Percentiles rank a stretch among this genome's conserved stretches.
These are phyloP conservation scores for Atherix ibis DNA, from an alignment of 2,888 invertebrate species.

Conservation along the genomic window DNA sequence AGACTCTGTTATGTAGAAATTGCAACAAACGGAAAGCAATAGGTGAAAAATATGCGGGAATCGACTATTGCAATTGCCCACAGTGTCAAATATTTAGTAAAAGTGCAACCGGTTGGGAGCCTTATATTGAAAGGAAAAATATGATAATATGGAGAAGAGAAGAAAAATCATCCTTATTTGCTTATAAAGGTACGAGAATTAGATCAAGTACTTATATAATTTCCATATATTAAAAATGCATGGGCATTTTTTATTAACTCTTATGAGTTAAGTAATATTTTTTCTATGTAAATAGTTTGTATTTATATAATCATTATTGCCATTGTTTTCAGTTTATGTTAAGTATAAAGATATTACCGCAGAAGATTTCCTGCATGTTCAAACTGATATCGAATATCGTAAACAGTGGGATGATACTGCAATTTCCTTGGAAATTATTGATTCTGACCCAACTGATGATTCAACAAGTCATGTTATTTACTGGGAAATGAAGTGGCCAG, in stretches of 20 bases:
- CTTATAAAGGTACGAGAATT: slow-evolving; percentile 52
- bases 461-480: slow-evolving; percentile 59
- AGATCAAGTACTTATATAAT: neutral
- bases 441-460: slow-evolving; percentile 40
- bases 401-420: slow-evolving; percentile 68
- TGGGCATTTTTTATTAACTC: neutral
- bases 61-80: slow-evolving; percentile 36
- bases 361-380: slow-evolving; percentile 64
- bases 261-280: neutral
- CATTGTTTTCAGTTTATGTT: slow-evolving; percentile 49
- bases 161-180: slow-evolving; percentile 51
- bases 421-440: slow-evolving; percentile 51
- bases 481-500: slow-evolving; percentile 84
- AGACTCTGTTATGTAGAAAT: slow-evolving; percentile 36
- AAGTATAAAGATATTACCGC: slow-evolving; percentile 63
- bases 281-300: neutral
- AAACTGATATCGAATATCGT: slow-evolving; percentile 64
- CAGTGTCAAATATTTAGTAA: slow-evolving; percentile 16
- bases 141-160: slow-evolving; percentile 68
- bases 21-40: slow-evolving; percentile 34
- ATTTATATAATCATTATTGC: neutral
- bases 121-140: slow-evolving; percentile 64
- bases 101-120: slow-evolving; percentile 44
- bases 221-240: neutral
- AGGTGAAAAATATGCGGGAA: slow-evolving; percentile 27